Percentiles rank a stretch among this genome's conserved stretches.
These are phyloP conservation scores for Gracilinanus agilis DNA, from an alignment of 2,113 vertebrate species.

Conservation along the genomic window DNA sequence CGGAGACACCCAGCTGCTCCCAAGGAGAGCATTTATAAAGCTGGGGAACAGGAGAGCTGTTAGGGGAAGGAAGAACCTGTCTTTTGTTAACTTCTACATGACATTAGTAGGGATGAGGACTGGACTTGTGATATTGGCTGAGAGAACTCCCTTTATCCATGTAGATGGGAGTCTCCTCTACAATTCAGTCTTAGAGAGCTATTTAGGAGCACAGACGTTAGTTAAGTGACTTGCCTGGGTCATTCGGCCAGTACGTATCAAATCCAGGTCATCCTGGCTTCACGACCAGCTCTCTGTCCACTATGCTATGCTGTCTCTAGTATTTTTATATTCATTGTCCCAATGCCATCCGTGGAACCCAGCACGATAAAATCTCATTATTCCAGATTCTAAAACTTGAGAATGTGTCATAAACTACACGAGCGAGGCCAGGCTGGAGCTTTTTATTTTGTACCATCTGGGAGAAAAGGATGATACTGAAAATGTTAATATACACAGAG, in stretches of 20 bases:
- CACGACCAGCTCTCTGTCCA: background rate
- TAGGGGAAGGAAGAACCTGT: background rate
- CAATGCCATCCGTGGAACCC: background rate
- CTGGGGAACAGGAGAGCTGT: background rate
- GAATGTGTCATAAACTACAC: conserved; percentile 13
- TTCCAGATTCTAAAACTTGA: conserved; percentile 10
- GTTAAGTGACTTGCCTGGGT: background rate
- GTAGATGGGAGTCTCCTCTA: background rate
- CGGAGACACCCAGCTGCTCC: too few species aligned
- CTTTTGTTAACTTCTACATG: background rate
- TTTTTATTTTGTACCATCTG: conserved; percentile 47
- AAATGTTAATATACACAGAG: background rate
- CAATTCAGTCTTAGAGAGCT: background rate
- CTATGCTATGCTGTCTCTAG: background rate
- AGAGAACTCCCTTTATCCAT: background rate
- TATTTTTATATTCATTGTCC: background rate
- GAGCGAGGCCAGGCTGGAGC: background rate
- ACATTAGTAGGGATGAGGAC: background rate
- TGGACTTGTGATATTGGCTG: background rate
- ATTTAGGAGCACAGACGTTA: background rate
- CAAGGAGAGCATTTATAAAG: conserved; percentile 17
- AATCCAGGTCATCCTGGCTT: background rate
- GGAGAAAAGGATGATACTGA: background rate
- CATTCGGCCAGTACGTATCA: background rate
- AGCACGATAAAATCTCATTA: conserved; percentile 6